These are phyloP conservation scores for Eremobia ochroleuca DNA, from an alignment of 2,888 invertebrate genomes.

Conservation along the genomic window DNA sequence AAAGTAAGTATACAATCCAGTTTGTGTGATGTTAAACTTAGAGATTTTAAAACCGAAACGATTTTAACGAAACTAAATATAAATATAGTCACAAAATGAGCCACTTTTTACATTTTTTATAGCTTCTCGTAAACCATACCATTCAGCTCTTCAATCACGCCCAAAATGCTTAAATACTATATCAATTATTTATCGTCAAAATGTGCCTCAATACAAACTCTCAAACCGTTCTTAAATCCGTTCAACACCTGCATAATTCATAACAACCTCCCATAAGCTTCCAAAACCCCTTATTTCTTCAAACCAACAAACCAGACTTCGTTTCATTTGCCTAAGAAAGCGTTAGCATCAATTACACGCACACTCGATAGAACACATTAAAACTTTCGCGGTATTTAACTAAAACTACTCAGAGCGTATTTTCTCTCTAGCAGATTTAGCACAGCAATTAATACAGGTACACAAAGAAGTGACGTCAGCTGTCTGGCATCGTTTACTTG, in stretches of 20 bases:
- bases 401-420: constrained; percentile 27
- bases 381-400: constrained; percentile 16
- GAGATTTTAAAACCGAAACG: not conserved
- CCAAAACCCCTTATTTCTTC: constrained; percentile 21
- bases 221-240: not conserved
- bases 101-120: not conserved
- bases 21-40: not conserved
- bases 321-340: constrained; percentile 40
- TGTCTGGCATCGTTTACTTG: constrained; percentile 65
- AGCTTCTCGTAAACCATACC: no score
- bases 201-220: not conserved
- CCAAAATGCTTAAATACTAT: not conserved
- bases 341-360: constrained; percentile 44
- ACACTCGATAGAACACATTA: constrained; percentile 29
- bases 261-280: not conserved
- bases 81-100: not conserved
- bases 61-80: not conserved
- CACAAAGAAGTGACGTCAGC: constrained; percentile 44
- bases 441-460: constrained; percentile 50
- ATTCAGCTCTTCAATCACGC: not conserved
- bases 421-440: constrained; percentile 16
- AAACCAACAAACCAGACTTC: constrained; percentile 1
- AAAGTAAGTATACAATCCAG: not conserved
- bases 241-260: constrained; percentile 19
- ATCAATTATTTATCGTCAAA: not conserved